phyloP scores from a whole-genome alignment of 2,888 invertebrate genomes.

The Zele albiditarsus region DNA sequence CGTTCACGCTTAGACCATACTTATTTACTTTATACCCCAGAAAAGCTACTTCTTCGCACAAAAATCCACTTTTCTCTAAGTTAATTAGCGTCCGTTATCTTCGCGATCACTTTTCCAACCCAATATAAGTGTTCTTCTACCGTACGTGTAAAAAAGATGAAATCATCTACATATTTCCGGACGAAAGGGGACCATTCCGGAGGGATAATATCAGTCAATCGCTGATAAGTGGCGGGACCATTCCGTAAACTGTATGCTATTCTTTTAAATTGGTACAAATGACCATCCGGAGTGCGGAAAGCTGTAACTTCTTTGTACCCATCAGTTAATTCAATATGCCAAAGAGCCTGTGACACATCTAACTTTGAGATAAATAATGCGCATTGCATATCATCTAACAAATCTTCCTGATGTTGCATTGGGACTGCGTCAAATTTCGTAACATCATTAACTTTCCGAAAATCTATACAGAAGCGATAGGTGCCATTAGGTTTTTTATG shows the following conservation, averaged over 20 bases:
- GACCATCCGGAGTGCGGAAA: too few relatives aligned
- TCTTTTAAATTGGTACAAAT: not conserved
- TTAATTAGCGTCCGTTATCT: not conserved
- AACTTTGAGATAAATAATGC: too few relatives aligned
- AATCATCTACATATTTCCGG: not conserved
- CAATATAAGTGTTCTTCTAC: not conserved
- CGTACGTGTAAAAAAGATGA: not conserved
- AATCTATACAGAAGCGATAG: not conserved
- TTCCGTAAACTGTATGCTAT: not conserved
- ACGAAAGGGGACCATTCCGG: not conserved
- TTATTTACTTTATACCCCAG: not conserved
- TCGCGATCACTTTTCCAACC: not conserved
- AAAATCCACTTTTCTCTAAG: not conserved
- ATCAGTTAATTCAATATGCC: too few relatives aligned
- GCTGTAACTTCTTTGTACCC: too few relatives aligned
- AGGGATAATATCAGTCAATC: not conserved
- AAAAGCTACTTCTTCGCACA: not conserved
- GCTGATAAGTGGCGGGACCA: not conserved
- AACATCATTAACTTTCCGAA: not conserved
- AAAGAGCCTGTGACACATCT: too few relatives aligned
- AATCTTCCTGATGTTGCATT: not conserved
- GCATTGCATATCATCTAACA: not conserved
- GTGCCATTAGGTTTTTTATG: not conserved
- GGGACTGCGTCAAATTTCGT: not conserved
- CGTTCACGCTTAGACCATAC: not conserved